These are phyloP conservation scores for Torymus texanus DNA, from an alignment of 2,888 invertebrate genomes.

Conservation along the genomic window DNA sequence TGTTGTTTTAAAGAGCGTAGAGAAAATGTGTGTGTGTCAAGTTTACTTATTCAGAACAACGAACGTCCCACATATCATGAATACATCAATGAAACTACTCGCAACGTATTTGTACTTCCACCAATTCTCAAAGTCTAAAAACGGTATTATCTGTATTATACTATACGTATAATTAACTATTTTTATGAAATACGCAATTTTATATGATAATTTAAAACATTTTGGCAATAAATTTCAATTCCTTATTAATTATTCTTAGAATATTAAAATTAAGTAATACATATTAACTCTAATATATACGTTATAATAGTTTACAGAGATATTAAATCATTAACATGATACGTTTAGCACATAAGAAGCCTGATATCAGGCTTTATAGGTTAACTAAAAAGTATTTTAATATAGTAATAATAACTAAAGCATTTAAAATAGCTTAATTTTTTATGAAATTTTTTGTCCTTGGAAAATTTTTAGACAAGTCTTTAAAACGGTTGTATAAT, in stretches of 20 bases:
- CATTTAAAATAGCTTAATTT: conserved; percentile 12
- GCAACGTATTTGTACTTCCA: background rate
- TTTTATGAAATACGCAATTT: too few relatives aligned
- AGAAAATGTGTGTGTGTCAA: background rate
- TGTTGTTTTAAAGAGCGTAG: conserved; percentile 10
- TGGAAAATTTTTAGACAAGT: background rate
- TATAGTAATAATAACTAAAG: background rate
- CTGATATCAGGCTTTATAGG: background rate
- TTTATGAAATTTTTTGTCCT: conserved; percentile 10
- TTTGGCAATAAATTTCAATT: too few relatives aligned
- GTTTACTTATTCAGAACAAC: conserved; percentile 26
- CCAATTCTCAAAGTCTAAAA: background rate
- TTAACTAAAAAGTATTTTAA: conserved; percentile 15
- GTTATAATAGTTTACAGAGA: too few relatives aligned
- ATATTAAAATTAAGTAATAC: too few relatives aligned
- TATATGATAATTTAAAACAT: too few relatives aligned
- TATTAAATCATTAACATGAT: too few relatives aligned
- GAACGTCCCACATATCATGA: conserved; percentile 11
- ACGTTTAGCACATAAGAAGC: background rate
- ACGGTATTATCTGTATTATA: too few relatives aligned
- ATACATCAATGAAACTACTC: background rate
- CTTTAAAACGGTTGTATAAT: background rate
- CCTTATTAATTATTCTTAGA: too few relatives aligned
- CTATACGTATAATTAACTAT: too few relatives aligned
- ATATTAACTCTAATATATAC: too few relatives aligned